Evolutionary conservation across 2,797 vertebrate genomes (phyloP), one percentile per base, ranked within the genome.

Genomic region (Lithobates pipiens): DNA sequence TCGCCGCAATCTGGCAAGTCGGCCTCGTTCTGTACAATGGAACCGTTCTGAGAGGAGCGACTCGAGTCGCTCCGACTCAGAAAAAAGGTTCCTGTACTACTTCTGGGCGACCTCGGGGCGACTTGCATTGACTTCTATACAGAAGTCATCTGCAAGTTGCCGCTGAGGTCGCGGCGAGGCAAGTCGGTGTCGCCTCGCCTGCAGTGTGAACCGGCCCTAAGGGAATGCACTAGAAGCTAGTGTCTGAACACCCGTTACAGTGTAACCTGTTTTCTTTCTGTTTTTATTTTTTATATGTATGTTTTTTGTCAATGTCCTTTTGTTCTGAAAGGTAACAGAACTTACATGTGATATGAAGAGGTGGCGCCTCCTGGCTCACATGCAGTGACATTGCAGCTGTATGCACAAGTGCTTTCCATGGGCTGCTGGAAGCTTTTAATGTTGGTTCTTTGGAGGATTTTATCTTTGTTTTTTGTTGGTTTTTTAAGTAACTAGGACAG

Each of bases 401-500:
- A 54, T 4, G 25, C 44, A 29, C 18, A 23, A 25, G 10, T 61
- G 42, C 63, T 83, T 67, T 83, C 72, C 42, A 15, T 32, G 71
- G 36, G 71, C 25, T 68, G 44, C n/a, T 27, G 65, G 46, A 42
- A 68, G 18, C 50, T 44, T 69, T 77, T 69, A 10, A 70, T 54
- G 36, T 67, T 1, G n/a, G 27, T 46, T 83, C 16, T 18, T 3
- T 16, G 65, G 44, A 69, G 42, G 44, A 7, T 68, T 39, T 21
- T 29, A 10, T 46, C 27, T 6, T 46, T 79, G 10, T 15, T 82
- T 21, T 76, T 2, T 34, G 3, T 34, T 34, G 74, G 11, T 69
- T 54, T 83, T 61, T 77, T 76, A 71, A 84, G 61, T 65, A 76
- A 68, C 67, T 69, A 5, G 13, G 61, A 32, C n/a, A 32, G 42